phyloP scores from a whole-genome alignment of 2,888 invertebrate genomes.

The Pterobdella sp. region DNA sequence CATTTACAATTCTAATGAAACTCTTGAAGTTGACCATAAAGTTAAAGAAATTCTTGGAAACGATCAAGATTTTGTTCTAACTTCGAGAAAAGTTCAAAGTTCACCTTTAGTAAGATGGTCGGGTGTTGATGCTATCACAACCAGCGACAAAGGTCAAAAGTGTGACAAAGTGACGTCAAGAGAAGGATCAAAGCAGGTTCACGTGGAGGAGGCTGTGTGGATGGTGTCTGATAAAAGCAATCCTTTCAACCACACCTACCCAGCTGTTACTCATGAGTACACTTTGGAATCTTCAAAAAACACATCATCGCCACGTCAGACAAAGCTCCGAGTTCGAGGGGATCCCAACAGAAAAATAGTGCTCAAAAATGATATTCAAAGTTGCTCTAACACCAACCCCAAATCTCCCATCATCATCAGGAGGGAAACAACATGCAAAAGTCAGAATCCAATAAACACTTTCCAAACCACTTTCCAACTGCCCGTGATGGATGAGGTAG shows the following conservation, averaged over 20 bases:
- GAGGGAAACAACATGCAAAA: background rate
- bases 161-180: background rate
- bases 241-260: too few species aligned
- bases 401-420: background rate
- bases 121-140: constrained; percentile 6
- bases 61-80: constrained; percentile 14
- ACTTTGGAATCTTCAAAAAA: too few species aligned
- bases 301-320: background rate
- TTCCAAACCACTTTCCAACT: background rate
- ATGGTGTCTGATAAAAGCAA: background rate
- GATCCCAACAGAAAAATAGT: background rate
- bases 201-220: constrained; percentile 24
- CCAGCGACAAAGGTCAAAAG: background rate
- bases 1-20: background rate
- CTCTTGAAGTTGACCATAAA: background rate
- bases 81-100: constrained; percentile 13
- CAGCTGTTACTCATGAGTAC: too few species aligned
- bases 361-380: background rate
- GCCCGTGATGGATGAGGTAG: background rate
- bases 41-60: background rate
- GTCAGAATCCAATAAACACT: background rate
- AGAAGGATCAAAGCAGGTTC: constrained; percentile 18
- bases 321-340: background rate
- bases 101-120: constrained; percentile 26
- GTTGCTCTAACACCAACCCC: background rate